Evolutionary conservation across 2,113 vertebrate genomes (phyloP), one percentile per base, ranked within the genome.

Genomic region (Tursiops truncatus): DNA sequence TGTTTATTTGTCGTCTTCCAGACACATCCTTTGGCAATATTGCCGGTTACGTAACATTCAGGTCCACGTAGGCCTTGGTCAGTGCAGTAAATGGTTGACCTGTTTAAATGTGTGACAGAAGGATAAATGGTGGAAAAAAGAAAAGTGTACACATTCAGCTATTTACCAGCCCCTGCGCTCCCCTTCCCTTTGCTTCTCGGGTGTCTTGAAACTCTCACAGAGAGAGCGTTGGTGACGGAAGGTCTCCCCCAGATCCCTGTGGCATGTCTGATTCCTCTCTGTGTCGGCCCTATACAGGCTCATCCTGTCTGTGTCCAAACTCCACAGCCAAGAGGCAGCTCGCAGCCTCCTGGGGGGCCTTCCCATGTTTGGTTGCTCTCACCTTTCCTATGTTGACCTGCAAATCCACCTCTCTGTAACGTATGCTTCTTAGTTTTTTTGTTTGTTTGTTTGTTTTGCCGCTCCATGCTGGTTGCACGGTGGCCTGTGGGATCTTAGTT

Each of bases 81-180:
- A 89, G 9, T 3, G 11, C 6, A 93, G 56, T 91, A 83, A 76
- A 91, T 47, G 44, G 58, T 6, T 28, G 33, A 76, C 56, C 25
- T 26, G 5, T 38, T 95, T 93, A 62, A 85, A 47, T 94, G 21
- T 58, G n/a, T 53, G 53, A 60, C 91, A 97, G 60, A 86, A 76
- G 13, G 58, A 44, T 62, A 74, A 67, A 68, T 12, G 79, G 68
- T 58, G n/a, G 92, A 68, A 89, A 82, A 86, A 31, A 89, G 33
- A 44, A 68, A 95, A 50, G n/a, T 18, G 20, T n/a, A 6, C 31
- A 28, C 38, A 56, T 76, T 47, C 26, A 17, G n/a, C 81, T 60
- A 6, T 38, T 79, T 87, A 56, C 53, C 8, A 53, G 25, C 31
- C 14, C 1, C 7, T 17, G 6, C 15, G 1, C 7, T 1, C 8